A percentile compares a stretch with the other conserved stretches of the same genome.
Evolutionary conservation across 1,140 invertebrate genomes (phyloP).

Genomic region (Adelges cooleyi): DNA sequence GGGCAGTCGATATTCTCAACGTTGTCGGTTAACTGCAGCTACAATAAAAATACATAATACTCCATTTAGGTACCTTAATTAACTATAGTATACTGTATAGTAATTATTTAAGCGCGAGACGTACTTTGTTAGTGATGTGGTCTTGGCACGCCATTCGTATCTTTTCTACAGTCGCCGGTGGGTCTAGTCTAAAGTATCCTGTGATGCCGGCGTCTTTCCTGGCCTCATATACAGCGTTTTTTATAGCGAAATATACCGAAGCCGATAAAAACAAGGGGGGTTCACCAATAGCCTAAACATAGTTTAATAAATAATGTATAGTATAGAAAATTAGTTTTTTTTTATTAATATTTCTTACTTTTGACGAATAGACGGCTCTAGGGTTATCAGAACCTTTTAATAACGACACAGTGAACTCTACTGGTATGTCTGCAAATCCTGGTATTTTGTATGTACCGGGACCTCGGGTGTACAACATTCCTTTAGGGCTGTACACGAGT

Average conservation of each 20-base stretch:
- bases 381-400: constrained; percentile 78
- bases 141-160: constrained; percentile 86
- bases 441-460: constrained; percentile 91
- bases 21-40: too few species aligned
- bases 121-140: constrained; percentile 48
- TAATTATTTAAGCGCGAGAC: too few species aligned
- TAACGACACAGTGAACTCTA: constrained; percentile 83
- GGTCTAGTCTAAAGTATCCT: constrained; percentile 58
- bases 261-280: constrained; percentile 62
- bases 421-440: constrained; percentile 76
- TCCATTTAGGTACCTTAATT: too few species aligned
- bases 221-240: constrained; percentile 73
- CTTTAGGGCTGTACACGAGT: constrained; percentile 69
- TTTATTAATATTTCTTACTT: constrained; percentile 47
- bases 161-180: constrained; percentile 75
- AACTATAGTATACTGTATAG: too few species aligned
- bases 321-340: not conserved
- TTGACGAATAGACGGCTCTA: constrained; percentile 85
- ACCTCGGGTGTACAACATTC: constrained; percentile 67
- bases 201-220: constrained; percentile 52
- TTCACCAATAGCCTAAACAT: constrained; percentile 77
- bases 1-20: too few species aligned
- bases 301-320: not conserved
- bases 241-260: constrained; percentile 71
- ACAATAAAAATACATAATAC: too few species aligned